These are phyloP conservation scores for Lymantria dispar DNA, from an alignment of 2,888 invertebrate species.

Conservation along the genomic window DNA sequence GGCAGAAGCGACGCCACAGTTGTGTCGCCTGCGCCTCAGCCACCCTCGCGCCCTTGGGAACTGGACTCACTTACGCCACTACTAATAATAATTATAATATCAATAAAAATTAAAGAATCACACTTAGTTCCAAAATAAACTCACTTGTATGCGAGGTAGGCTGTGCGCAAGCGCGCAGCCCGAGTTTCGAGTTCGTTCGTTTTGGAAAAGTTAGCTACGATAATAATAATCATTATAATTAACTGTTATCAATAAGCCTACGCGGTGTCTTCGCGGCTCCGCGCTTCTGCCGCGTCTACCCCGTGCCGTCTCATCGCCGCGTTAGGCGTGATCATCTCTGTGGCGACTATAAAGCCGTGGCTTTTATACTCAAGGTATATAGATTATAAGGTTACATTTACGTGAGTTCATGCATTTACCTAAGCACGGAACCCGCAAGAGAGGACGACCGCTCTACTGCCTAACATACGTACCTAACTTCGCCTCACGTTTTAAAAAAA, in stretches of 20 bases:
- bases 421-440: conserved; percentile 60
- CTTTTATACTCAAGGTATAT: conserved; percentile 16
- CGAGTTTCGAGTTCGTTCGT: conserved; percentile 84
- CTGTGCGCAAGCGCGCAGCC: conserved; percentile 81
- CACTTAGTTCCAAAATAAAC: conserved; percentile 90
- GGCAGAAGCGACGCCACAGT: conserved; percentile 41
- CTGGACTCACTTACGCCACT: conserved; percentile 78
- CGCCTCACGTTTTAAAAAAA: conserved; percentile 81
- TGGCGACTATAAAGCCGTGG: conserved; percentile 12
- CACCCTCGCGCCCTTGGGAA: conserved; percentile 54
- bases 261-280: conserved; percentile 77
- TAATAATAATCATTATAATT: conserved; percentile 82
- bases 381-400: conserved; percentile 28
- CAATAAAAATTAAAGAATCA: conserved; percentile 86
- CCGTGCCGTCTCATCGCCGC: conserved; percentile 75
- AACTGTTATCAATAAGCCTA: conserved; percentile 81
- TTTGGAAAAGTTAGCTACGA: conserved; percentile 83
- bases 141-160: conserved; percentile 89
- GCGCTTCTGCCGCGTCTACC: conserved; percentile 64
- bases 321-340: conserved; percentile 27
- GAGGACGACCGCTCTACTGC: conserved; percentile 80
- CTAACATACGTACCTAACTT: conserved; percentile 81
- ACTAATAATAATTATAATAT: conserved; percentile 82
- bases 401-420: conserved; percentile 35
- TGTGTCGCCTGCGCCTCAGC: conserved; percentile 54